Percentiles rank a stretch among this genome's conserved stretches.
Conservation (phyloP, 2,888 invertebrate species). For the Schizaphis graminum region DNA sequence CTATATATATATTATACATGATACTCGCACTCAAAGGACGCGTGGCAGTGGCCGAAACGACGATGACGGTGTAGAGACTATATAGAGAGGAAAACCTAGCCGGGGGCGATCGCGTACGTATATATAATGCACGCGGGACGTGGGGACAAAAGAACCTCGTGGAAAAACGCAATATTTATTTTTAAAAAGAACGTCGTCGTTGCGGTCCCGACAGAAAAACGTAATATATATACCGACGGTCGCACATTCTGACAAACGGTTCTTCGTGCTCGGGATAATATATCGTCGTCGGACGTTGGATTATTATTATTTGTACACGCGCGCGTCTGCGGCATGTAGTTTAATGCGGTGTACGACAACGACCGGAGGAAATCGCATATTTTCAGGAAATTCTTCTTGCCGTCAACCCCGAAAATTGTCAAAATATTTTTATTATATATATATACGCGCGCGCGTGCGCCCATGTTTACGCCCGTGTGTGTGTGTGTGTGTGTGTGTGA, state of each 20-base stretch:
- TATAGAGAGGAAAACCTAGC: not conserved
- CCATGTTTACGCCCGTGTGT: not conserved
- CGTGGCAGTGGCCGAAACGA: not conserved
- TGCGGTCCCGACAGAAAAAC: conserved; percentile 59
- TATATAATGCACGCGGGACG: not conserved
- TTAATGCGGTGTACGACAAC: not conserved
- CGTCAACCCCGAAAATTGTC: conserved; percentile 18
- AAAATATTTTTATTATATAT: not conserved
- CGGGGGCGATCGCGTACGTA: not conserved
- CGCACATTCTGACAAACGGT: conserved; percentile 64
- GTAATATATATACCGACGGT: conserved; percentile 58
- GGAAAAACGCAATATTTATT: conserved; percentile 65
- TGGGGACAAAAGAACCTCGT: not conserved
- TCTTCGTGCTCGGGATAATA: conserved; percentile 53
- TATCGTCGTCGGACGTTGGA: conserved; percentile 59
- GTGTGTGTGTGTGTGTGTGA: not conserved
- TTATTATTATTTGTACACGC: conserved; percentile 57
- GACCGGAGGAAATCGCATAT: conserved; percentile 52
- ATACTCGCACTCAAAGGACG: not conserved
- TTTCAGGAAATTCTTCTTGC: conserved; percentile 40
- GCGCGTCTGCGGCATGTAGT: not conserved
- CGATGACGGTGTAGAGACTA: not conserved
- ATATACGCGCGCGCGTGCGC: no score
- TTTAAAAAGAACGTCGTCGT: conserved; percentile 50
- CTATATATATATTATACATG: not conserved